phyloP scores from a whole-genome alignment of 37 sponge, comb jelly and placozoan species.

The Axinella damicornis region DNA sequence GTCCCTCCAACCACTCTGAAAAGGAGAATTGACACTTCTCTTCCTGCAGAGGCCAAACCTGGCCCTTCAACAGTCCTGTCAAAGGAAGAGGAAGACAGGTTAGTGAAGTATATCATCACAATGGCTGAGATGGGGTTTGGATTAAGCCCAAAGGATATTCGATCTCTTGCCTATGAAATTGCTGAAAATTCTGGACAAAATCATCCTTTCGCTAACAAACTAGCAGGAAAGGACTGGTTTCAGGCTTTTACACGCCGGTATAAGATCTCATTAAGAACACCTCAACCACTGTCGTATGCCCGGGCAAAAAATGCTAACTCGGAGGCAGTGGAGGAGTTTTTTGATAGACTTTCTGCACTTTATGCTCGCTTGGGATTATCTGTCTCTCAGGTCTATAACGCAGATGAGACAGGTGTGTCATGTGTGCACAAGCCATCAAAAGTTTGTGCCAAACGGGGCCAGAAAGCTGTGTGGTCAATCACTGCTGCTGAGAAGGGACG shows the following conservation, averaged over 20 bases:
- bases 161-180: neutral
- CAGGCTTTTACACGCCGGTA: too few species aligned
- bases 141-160: neutral
- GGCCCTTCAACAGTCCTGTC: too few species aligned
- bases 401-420: conserved; percentile 63
- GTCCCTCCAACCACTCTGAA: neutral
- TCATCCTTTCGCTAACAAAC: too few species aligned
- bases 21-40: too few species aligned
- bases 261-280: too few species aligned
- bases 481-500: conserved; percentile 45
- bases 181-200: neutral
- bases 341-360: too few species aligned
- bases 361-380: too few species aligned
- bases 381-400: conserved; percentile 42
- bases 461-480: conserved; percentile 33
- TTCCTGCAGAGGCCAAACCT: too few species aligned
- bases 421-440: conserved; percentile 10
- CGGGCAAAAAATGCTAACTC: too few species aligned
- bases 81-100: neutral
- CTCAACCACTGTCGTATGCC: too few species aligned
- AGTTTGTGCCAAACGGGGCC: conserved; percentile 22
- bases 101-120: neutral
- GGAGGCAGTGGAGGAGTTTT: too few species aligned
- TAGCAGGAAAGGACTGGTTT: too few species aligned
- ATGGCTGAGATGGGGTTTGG: neutral